Evolutionary conservation across 2,888 invertebrate species (phyloP).

Genomic region (Rambutsinella grinnellia): DNA sequence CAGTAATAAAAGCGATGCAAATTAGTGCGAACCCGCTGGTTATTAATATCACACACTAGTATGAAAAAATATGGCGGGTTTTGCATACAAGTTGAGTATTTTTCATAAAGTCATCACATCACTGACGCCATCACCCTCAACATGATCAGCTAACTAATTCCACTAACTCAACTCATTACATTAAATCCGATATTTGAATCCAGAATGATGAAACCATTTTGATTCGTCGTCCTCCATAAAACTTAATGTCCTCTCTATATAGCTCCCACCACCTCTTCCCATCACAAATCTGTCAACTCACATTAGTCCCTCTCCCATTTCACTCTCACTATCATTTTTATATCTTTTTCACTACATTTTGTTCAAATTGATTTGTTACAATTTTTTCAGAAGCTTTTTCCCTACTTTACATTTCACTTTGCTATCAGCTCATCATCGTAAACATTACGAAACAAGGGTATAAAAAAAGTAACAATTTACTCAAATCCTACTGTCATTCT

Average conservation of each 20-base stretch:
- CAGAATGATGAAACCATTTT: background rate
- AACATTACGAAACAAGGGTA: background rate
- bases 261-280: background rate
- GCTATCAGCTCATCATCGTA: background rate
- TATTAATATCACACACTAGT: too few species aligned
- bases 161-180: too few species aligned
- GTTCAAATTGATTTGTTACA: slow-evolving; percentile 45
- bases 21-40: background rate
- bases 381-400: background rate
- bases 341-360: background rate
- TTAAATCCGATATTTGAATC: too few species aligned
- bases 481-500: background rate
- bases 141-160: too few species aligned
- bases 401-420: background rate
- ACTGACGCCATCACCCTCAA: too few species aligned
- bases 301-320: background rate
- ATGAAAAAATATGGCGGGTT: too few species aligned
- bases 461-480: background rate
- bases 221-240: slow-evolving; percentile 10
- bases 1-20: background rate
- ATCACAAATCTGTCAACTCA: background rate
- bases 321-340: background rate
- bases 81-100: too few species aligned
- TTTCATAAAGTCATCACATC: too few species aligned
- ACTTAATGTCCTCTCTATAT: slow-evolving; percentile 6